Base-by-base conservation (phyloP, 2,888 invertebrate genomes). In the Cryptocephalus moraei region DNA sequence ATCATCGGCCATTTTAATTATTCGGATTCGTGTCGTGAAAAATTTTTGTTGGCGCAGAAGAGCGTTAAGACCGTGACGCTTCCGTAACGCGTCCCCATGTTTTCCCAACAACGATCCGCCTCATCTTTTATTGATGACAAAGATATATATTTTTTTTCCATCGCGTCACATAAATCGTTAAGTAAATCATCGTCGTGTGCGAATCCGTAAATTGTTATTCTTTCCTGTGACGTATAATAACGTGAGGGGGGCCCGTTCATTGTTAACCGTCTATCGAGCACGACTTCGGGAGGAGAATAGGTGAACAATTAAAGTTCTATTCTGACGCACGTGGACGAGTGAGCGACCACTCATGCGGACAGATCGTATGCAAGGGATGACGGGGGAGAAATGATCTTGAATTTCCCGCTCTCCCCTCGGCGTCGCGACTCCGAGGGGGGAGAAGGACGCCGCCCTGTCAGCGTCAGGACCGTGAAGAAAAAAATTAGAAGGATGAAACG, bases 271-370 rank as follows among this genome's bases (percentile, higher is more conserved):
- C 52, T 53, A 54, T 54, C 49, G 49, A 52, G 47, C 49, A 49
- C 51, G 47, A 53, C 51, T 50, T 50, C 22, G 22, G 22, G 41
- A 49, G 50, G 50, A 60, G 60, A 60, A 61, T 62, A 61, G 61
- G 62, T 62, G 60, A 54, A 57, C 61, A 61, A 62, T 62, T 62
- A 62, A 59, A 59, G 52, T 49, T 50, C 61, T 58, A 62, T 62
- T 61, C 60, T 57, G 48, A 44, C 51, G 56, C 59, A 62, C 61
- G 61, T 61, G 62, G 58, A 53, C 54, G 54, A 59, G 55, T 60
- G 52, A 56, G 56, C 51, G 53, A 44, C 49, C 60, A 57, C 49
- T 58, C 56, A 56, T 54, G 59, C 59, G 60, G 39, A 48, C 45
- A 47, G 22, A 22, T 22, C 22, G 22, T 22, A 22, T 22, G 22